Base-by-base conservation (phyloP, 2,113 vertebrate species). In the Labeo catla region DNA sequence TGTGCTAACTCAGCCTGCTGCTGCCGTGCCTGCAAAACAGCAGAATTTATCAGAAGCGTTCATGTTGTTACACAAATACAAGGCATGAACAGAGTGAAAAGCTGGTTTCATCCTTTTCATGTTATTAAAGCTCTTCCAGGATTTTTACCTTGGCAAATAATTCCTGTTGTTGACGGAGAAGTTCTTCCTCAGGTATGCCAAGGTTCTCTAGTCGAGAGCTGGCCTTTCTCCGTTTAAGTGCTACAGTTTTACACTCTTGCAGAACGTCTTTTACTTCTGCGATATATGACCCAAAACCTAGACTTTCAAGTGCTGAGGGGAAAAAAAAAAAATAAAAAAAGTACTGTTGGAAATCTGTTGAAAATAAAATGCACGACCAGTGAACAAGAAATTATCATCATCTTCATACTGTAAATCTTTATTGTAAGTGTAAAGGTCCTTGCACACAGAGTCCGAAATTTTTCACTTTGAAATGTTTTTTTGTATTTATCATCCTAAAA, bases 201-300 rank as follows among this genome's bases (percentile, higher is more conserved):
- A 99, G 96, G 93, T 99, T 99, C 95, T 99, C 98, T 92, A 99
- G 95, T 86, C 97, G 96, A 78, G 97, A 98, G 94, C 94, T 99
- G 84, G 98, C 98, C 95, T 99, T 99, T 93, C 98, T 97, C 93
- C 98, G 96, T 93, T 99, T 99, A 91, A 99, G 94, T 76, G 98
- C 98, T 85, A 99, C 98, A 12, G 98, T 99, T 95, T 99, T 99
- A 95, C 98, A 99, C 95, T 99, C 98, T 95, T 99, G 98, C 93
- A 99, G 94, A 88, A 99, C 98, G 92, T 99, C 98, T 94, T 99
- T 99, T 90, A 99, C 98, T 94, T 99, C 98, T 13, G 96, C 96
- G 92, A 99, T 99, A 90, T 99, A 99, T 1, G 98, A 98, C 23
- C 96, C 97, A 93, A 99, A 99, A 76, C 98, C 98, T 84, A 99